Conservation (phyloP, 2,113 vertebrate species). For the Halcyon senegalensis region DNA sequence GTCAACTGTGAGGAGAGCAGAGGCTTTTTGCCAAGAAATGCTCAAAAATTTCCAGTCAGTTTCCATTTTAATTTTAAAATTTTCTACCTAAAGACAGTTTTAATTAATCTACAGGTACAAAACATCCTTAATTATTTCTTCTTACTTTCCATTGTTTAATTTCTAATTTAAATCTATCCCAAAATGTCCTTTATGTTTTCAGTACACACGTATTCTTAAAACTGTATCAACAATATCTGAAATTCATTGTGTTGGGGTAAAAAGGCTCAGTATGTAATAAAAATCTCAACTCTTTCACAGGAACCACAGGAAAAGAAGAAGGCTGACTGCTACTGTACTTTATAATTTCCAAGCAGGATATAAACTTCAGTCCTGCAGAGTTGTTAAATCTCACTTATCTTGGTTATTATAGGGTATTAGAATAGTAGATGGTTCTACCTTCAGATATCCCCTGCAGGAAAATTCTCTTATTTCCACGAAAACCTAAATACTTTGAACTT, state of each 20-base stretch:
- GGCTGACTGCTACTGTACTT: constrained; percentile 19
- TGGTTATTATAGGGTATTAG: constrained; percentile 68
- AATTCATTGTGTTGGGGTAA: background rate
- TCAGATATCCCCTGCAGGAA: constrained; percentile 31
- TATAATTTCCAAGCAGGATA: constrained; percentile 64
- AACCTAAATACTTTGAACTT: constrained; percentile 16
- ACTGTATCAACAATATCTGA: background rate
- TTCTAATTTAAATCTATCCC: background rate
- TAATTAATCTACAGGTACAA: background rate
- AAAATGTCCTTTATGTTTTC: background rate
- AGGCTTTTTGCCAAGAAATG: background rate
- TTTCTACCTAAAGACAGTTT: background rate
- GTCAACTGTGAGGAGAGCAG: background rate
- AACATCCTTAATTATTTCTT: background rate
- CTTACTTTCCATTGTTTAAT: background rate
- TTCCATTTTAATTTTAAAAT: background rate
- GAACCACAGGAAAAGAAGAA: constrained; percentile 13
- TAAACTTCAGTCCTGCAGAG: constrained; percentile 60
- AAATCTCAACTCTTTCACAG: background rate
- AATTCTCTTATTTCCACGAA: constrained; percentile 20
- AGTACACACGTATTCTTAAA: background rate
- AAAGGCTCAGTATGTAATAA: constrained; percentile 49
- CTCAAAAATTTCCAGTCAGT: background rate
- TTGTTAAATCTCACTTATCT: constrained; percentile 68
- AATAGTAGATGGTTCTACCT: constrained; percentile 47